These are phyloP conservation scores for Tolmerus cingulatus DNA, from an alignment of 2,888 invertebrate species.

Conservation along the genomic window DNA sequence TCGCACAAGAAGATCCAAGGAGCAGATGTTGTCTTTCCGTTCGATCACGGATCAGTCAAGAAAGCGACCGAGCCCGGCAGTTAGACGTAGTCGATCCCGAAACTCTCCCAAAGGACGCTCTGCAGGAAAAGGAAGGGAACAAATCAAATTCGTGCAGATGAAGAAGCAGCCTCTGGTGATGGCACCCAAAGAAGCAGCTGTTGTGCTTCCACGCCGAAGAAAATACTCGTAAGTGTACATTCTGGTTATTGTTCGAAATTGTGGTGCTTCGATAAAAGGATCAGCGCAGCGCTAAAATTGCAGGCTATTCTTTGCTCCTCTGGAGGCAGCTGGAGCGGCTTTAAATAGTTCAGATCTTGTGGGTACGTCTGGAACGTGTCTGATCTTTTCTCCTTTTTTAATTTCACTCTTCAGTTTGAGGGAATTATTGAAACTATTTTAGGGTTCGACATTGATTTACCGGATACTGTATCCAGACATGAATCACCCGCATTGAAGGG, in stretches of 20 bases:
- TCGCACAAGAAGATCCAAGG: not conserved
- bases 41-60: constrained; percentile 8
- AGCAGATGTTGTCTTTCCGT: constrained; percentile 37
- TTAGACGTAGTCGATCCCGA: not conserved
- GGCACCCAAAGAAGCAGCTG: constrained; percentile 18
- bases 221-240: not conserved
- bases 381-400: not conserved
- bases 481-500: not conserved
- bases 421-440: not conserved
- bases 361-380: not conserved
- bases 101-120: constrained; percentile 8
- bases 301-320: not conserved
- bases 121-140: not conserved
- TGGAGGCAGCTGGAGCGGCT: constrained; percentile 10
- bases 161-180: constrained; percentile 1
- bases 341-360: not conserved
- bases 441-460: not conserved
- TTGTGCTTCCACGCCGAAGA: not conserved
- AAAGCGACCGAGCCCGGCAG: not conserved
- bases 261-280: constrained; percentile 14
- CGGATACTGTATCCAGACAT: not conserved
- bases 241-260: constrained; percentile 17
- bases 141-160: constrained; percentile 15
- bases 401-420: not conserved
- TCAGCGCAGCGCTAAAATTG: not conserved